These are phyloP conservation scores for Bovichtus diacanthus DNA, from an alignment of 2,797 vertebrate genomes.

Conservation along the genomic window DNA sequence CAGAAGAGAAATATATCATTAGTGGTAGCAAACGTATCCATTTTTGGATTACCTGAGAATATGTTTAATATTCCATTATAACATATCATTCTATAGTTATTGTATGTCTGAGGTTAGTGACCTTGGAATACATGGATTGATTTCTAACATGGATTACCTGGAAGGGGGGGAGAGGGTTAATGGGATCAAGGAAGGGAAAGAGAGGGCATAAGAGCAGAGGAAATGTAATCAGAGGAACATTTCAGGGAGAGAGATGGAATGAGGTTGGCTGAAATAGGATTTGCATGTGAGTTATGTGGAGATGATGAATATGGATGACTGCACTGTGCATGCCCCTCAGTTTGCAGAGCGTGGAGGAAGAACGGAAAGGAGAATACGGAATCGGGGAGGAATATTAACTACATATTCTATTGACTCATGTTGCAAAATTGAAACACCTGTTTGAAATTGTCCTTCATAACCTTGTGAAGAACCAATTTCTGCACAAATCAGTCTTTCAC, in stretches of 20 bases:
- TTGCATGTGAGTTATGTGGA: conserved; percentile 45
- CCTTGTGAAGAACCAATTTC: background rate
- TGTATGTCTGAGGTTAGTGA: conserved; percentile 86
- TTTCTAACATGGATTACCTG: conserved; percentile 90
- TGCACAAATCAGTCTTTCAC: background rate
- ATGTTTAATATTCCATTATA: background rate
- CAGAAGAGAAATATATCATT: conserved; percentile 4
- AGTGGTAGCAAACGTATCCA: background rate
- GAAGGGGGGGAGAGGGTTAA: conserved; percentile 30
- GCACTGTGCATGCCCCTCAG: conserved; percentile 13
- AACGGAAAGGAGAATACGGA: conserved; percentile 13
- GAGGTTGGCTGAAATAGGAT: conserved; percentile 56
- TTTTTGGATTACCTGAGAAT: background rate
- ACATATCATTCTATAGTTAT: background rate
- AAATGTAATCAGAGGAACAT: conserved; percentile 64
- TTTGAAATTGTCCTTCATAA: background rate
- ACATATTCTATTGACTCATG: background rate
- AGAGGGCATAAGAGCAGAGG: conserved; percentile 41
- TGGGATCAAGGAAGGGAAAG: conserved; percentile 46
- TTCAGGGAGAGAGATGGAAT: conserved; percentile 41
- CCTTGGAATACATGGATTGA: conserved; percentile 91
- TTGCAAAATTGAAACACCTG: background rate
- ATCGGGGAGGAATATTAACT: conserved; percentile 13
- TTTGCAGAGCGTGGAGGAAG: conserved; percentile 15
- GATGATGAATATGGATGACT: conserved; percentile 59